Conservation (phyloP, 2,113 vertebrate species). For the Psophia crepitans region DNA sequence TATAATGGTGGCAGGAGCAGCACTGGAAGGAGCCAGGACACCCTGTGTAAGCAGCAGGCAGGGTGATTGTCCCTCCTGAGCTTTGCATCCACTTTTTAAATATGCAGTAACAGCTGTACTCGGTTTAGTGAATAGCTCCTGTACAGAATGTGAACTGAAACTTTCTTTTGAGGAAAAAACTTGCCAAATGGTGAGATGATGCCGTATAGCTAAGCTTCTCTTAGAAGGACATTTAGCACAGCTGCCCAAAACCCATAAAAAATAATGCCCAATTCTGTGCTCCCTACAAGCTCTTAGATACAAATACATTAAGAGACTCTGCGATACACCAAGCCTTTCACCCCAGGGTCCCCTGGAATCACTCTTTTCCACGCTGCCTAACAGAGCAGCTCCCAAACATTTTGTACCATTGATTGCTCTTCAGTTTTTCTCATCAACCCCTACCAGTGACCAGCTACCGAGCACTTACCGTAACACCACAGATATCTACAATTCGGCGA, state of each 20-base stretch:
- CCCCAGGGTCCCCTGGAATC: not conserved
- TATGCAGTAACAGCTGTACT: not conserved
- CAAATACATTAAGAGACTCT: not conserved
- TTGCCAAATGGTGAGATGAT: not conserved
- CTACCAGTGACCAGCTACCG: not conserved
- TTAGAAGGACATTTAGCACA: not conserved
- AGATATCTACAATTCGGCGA: not conserved
- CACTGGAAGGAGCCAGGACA: not conserved
- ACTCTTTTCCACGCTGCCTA: not conserved
- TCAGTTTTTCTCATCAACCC: not conserved
- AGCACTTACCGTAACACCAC: not conserved
- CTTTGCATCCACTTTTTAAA: not conserved
- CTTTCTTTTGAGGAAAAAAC: not conserved
- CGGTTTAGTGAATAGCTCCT: not conserved
- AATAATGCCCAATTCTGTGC: not conserved
- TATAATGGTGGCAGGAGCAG: rapidly evolving
- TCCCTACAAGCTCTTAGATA: not conserved
- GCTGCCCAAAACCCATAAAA: not conserved
- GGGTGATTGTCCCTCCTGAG: not conserved
- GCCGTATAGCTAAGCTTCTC: not conserved
- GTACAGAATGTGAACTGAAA: not conserved
- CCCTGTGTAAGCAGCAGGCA: not conserved
- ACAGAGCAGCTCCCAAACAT: not conserved
- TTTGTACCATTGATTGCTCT: not conserved
- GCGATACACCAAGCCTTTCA: not conserved